Evolutionary conservation across 2,797 vertebrate genomes (phyloP), one percentile per base, ranked within the genome.

Genomic region (Chelon labrosus): DNA sequence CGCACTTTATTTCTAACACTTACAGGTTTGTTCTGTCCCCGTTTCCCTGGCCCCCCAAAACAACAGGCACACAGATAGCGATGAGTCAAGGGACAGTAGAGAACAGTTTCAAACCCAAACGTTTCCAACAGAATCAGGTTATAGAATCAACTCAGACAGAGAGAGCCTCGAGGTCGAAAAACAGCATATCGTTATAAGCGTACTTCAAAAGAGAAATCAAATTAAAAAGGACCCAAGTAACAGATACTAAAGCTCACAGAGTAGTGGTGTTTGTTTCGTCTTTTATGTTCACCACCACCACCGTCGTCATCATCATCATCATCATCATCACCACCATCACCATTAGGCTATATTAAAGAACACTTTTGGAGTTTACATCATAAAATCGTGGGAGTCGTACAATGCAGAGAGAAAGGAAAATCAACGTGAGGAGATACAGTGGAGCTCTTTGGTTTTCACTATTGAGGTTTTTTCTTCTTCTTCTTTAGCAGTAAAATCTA

Each of bases 1-100:
- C 82, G 90, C 91, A 94, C 92, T 95, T 95, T 95, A 95, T 93
- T 95, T 92, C 93, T 94, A 95, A 95, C 93, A 95, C 94, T 92
- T 94, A 95, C 92, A 92, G 91, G 90, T 93, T 94, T 84, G 85
- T 87, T 91, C 89, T 75, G 79, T 83, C 85, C 92, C 90, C 79
- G n/a, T 71, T 80, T 82, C 82, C 91, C 88, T 74, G 65, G 56
- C 79, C 90, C 88, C 90, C 89, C 66, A 85, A 89, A 92, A 94
- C 93, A 92, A 94, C 93, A 94, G 94, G 93, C 93, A 94, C 94
- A 94, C 94, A 94, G 92, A 94, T 87, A 94, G 93, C 89, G 84
- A 94, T 94, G 93, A 89, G 89, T 91, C 85, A 83, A 93, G 86
- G 90, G 91, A 93, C 91, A 90, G 90, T 86, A 75, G 85, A 88